phyloP scores from a whole-genome alignment of 2,888 invertebrate species.

The Mactromeris polynyma region DNA sequence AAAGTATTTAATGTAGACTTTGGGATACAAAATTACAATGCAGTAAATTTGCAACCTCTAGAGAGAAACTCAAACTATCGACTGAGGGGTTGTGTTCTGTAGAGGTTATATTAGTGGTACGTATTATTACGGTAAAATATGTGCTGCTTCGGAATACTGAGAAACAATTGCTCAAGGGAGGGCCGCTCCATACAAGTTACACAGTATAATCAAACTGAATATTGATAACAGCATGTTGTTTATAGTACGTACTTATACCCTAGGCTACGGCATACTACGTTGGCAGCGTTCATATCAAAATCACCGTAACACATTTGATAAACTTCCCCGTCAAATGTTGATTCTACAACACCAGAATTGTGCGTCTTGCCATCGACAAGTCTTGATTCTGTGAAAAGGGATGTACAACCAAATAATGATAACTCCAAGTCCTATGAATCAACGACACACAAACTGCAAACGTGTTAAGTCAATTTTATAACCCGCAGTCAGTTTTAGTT shows the following conservation, averaged over 20 bases:
- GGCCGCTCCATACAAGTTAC: not conserved
- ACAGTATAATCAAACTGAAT: not conserved
- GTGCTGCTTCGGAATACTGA: not conserved
- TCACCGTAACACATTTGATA: slow-evolving; percentile 1
- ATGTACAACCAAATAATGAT: too few relatives aligned
- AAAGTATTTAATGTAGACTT: not conserved
- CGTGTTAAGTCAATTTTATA: too few relatives aligned
- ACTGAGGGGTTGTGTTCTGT: too few relatives aligned
- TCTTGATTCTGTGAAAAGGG: not conserved
- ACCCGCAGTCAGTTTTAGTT: too few relatives aligned
- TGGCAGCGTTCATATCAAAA: slow-evolving; percentile 16
- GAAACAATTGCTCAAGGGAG: too few relatives aligned
- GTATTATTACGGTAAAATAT: not conserved
- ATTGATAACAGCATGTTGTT: not conserved
- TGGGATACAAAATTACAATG: too few relatives aligned
- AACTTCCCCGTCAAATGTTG: not conserved
- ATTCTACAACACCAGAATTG: not conserved
- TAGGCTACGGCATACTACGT: slow-evolving; percentile 1
- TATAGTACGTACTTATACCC: slow-evolving; percentile 16
- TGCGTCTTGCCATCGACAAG: not conserved
- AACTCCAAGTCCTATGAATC: too few relatives aligned
- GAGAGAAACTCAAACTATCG: too few relatives aligned
- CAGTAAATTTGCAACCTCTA: too few relatives aligned
- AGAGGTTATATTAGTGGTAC: not conserved
- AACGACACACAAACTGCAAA: too few relatives aligned